Conservation (phyloP, 2,888 invertebrate species). For the Eupithecia pulchellata region DNA sequence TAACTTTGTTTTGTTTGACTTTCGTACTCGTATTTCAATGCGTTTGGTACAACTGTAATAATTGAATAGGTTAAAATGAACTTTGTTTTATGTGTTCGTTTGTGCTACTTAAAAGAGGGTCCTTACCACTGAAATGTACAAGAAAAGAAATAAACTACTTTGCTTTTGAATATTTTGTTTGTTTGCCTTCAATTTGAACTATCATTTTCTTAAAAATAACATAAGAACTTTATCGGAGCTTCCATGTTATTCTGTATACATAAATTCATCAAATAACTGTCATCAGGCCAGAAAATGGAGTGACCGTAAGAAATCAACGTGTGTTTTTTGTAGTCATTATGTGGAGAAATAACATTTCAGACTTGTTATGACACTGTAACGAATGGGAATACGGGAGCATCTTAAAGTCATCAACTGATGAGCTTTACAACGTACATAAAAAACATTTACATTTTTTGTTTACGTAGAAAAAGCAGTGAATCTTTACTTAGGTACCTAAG, state of each 20-base stretch:
- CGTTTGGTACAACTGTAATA: constrained; percentile 71
- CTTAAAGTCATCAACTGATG: constrained; percentile 12
- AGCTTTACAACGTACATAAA: background rate
- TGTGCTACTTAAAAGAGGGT: no score
- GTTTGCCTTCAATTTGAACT: background rate
- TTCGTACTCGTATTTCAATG: constrained; percentile 71
- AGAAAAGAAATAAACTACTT: no score
- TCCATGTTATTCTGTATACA: background rate
- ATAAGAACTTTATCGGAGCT: background rate
- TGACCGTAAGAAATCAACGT: constrained; percentile 53
- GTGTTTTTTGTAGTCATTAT: constrained; percentile 82
- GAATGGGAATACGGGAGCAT: constrained; percentile 17
- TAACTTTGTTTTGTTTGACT: constrained; percentile 80
- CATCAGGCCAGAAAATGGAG: background rate
- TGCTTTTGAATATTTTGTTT: no score
- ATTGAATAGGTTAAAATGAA: constrained; percentile 67
- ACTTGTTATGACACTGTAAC: constrained; percentile 44
- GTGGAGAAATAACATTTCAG: constrained; percentile 76
- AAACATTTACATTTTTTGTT: background rate
- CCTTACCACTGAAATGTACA: no score
- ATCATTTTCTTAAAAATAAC: background rate
- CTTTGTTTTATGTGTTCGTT: background rate
- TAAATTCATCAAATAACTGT: background rate
- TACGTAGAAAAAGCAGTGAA: background rate
- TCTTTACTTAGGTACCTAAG: background rate